A percentile compares a stretch with the other conserved stretches of the same genome.
Evolutionary conservation across 2,797 vertebrate species (phyloP).

Genomic region (Gouania willdenowi): DNA sequence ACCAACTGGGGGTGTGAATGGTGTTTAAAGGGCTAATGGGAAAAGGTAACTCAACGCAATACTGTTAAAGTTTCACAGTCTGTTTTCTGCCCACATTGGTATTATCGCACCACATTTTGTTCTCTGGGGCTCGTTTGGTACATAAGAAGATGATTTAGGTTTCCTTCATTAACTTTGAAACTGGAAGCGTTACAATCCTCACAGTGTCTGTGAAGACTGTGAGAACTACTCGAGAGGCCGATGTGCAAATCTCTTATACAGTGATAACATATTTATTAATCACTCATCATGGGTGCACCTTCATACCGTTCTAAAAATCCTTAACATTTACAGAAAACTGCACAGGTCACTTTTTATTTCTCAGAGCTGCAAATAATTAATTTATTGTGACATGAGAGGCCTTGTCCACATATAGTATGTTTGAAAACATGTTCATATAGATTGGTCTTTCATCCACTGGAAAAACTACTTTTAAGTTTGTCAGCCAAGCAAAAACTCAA

Average conservation of each 20-base stretch:
- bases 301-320: slow-evolving; percentile 57
- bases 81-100: slow-evolving; percentile 34
- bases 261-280: slow-evolving; percentile 25
- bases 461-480: too few relatives aligned
- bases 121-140: slow-evolving; percentile 57
- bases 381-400: too few relatives aligned
- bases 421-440: too few relatives aligned
- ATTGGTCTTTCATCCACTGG: too few relatives aligned
- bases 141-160: slow-evolving; percentile 36
- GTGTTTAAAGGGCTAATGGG: slow-evolving; percentile 75
- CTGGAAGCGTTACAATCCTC: slow-evolving; percentile 49
- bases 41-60: slow-evolving; percentile 30
- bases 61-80: slow-evolving; percentile 35
- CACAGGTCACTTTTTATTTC: too few relatives aligned
- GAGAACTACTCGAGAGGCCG: slow-evolving; percentile 59
- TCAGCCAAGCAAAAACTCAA: too few relatives aligned
- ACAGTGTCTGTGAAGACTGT: slow-evolving; percentile 77
- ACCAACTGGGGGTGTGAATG: slow-evolving; percentile 43
- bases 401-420: too few relatives aligned
- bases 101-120: slow-evolving; percentile 44
- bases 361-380: too few relatives aligned
- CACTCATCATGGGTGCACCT: slow-evolving; percentile 36
- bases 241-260: slow-evolving; percentile 43
- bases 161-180: slow-evolving; percentile 21
- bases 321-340: slow-evolving; percentile 46